Evolutionary conservation across 2,113 vertebrate genomes (phyloP), one percentile per base, ranked within the genome.

Genomic region (Ailuropoda melanoleuca): DNA sequence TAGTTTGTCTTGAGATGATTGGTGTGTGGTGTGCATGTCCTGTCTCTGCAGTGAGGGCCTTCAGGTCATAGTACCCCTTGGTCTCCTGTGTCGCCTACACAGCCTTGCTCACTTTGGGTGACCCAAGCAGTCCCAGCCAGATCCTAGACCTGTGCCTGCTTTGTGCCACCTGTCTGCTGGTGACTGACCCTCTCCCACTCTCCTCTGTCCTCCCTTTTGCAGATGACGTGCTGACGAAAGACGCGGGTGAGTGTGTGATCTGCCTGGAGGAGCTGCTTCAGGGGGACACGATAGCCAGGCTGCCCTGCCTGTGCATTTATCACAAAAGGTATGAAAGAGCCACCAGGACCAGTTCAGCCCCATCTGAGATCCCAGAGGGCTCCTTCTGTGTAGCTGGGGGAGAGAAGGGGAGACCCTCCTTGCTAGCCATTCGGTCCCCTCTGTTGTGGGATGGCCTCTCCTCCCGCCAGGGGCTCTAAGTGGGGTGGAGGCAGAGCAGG

Each of bases 241-340:
- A 99, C 6, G 99, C 99, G 0, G 99, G 99, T 3, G 99, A 99
- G 98, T 99, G 99, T 95, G 99, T 99, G 98, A 99, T 99, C 99
- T 99, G 99, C 99, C 99, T 99, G 98, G 99, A 99, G 98, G 99
- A 99, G 95, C 99, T 99, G 98, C 99, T 99, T 98, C 99, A 99
- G 98, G 99, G 99, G 91, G 99, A 99, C 98, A 99, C 99, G 98
- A 99, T 99, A 98, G 99, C 99, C 98, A 99, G 99, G 99, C 99
- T 99, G 99, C 99, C 99, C 98, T 99, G 99, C 99, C 99, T 99
- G 99, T 99, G 99, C 99, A 99, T 99, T 98, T 99, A 99, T 99
- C 99, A 99, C 99, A 99, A 99, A 99, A 99, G 99, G 99, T 99
- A 99, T 87, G 29, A 18, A 82, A 18, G 66, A 66, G 1, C 72